Base-by-base conservation (phyloP, 2,797 vertebrate genomes). In the Orientallactaga sibirica region DNA sequence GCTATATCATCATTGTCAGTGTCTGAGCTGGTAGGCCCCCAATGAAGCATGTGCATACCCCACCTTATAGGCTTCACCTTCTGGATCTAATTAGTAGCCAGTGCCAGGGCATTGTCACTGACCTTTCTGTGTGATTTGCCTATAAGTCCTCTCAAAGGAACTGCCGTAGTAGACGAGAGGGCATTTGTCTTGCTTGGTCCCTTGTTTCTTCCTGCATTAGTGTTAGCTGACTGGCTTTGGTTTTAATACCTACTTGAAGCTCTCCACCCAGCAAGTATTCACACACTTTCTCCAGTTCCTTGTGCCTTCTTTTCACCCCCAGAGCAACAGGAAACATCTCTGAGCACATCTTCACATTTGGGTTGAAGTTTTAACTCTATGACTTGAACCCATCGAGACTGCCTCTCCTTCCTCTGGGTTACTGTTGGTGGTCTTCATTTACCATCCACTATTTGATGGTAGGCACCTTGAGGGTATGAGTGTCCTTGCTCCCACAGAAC, bases 281-380 rank as follows among this genome's bases (percentile, higher is more conserved):
- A 27, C 25, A 76, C 74, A 33, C 9, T 90, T 79, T 18, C 74
- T 41, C 6, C 43, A 58, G 62, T 41, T 3, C 14, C 37, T 52
- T 43, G 6, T 33, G 12, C 14, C 19, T 73, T 78, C 37, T 41
- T 48, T 29, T 74, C 6, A 16, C 27, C 2, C 18, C 41, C 3
- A 61, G 58, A 15, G 67, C 18, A 86, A 18, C 7, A 61, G 41
- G 71, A 37, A 3, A 58, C 27, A 71, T 43, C 18, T 55, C 64
- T 16, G 24, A 93, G 41, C 24, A 77, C 58, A 88, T 90, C 73
- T 93, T 92, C 33, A 90, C 90, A 93, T 22, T 16, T 76, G 27
- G 8, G 27, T n/a, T 90, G 82, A 52, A 25, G 88, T 90, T 75
- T 27, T 48, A 24, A 11, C 91, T 86, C 80, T 76, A 12, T 58